Base-by-base conservation (phyloP, 1,140 invertebrate genomes). In the Drosophila tani region DNA sequence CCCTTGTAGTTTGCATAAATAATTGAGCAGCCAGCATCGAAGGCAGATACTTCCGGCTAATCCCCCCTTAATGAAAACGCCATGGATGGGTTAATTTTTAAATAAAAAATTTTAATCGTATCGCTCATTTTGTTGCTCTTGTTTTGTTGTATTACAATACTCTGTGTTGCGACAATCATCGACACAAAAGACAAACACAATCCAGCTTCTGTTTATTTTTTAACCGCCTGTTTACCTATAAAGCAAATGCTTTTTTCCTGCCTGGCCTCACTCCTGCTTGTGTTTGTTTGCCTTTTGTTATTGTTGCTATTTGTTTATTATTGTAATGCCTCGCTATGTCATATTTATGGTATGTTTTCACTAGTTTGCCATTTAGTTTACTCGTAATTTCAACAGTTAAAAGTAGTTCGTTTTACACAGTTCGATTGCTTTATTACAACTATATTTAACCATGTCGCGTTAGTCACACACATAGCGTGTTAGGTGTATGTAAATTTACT, bases 1-100 rank as follows among this genome's bases (percentile, higher is more conserved):
- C 70, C 73, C 75, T 55, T 69, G 67, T 67, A 88, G 84, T 88
- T 88, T 88, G 84, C 84, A 87, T 87, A 88, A 83, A 83, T 87
- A 88, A 83, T 88, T 80, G 76, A 88, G 58, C 64, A 24, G 32
- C 40, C 19, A 15, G 41, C n/a, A 53, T 35, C 17, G 29, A 38
- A 14, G 32, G 19, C 45, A 70, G 49, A 65, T 24, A 66, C 41
- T 21, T 56, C 53, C 53, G 35, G 47, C 46, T 68, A 76, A 59
- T 47, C 79, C 40, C 29, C 17, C 60, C 60, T 41, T 41, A 71
- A 56, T 75, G 47, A 68, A 70, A 75, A 79, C 58, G 55, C 58
- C 50, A 50, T 27, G 50, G 35, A 55, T 57, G 62, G 46, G 55
- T 76, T 67, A 66, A 62, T 77, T 77, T 67, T 81, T 69, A 73